These are phyloP conservation scores for Mesodorylaimus sp. DNA, from an alignment of 2,888 invertebrate species.

Conservation along the genomic window DNA sequence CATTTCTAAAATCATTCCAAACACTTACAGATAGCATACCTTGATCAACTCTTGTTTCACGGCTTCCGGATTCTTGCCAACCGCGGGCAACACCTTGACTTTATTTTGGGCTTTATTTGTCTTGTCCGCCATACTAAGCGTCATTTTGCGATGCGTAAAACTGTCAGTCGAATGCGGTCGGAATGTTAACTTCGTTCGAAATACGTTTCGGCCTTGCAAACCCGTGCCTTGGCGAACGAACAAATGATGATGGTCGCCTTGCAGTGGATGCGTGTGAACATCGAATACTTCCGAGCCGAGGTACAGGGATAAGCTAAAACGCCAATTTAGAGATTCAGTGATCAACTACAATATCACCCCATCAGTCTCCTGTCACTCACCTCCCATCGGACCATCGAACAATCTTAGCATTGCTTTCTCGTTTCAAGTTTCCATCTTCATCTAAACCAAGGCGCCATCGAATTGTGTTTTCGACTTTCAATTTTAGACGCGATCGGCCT, in stretches of 20 bases:
- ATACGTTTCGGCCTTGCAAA: slow-evolving; percentile 89
- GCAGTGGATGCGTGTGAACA: slow-evolving; percentile 63
- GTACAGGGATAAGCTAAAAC: slow-evolving; percentile 68
- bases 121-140: slow-evolving; percentile 82
- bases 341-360: not conserved
- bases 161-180: slow-evolving; percentile 96
- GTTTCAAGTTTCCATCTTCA: slow-evolving; percentile 54
- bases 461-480: slow-evolving; percentile 75
- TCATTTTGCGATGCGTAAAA: slow-evolving; percentile 97
- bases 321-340: not conserved
- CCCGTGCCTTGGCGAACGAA: slow-evolving; percentile 95
- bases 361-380: slow-evolving; percentile 15
- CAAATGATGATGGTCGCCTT: slow-evolving; percentile 89
- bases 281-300: slow-evolving; percentile 95
- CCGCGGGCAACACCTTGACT: slow-evolving; percentile 83
- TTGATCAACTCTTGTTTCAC: slow-evolving; percentile 36
- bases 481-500: slow-evolving; percentile 56
- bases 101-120: slow-evolving; percentile 78
- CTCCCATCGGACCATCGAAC: slow-evolving; percentile 90
- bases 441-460: slow-evolving; percentile 57
- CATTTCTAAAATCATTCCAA: not conserved
- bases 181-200: slow-evolving; percentile 86
- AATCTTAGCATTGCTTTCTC: slow-evolving; percentile 72
- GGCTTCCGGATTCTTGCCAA: slow-evolving; percentile 80
- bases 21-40: not conserved